Evolutionary conservation across 2,113 vertebrate genomes (phyloP).

Genomic region (Daphoenositta chrysoptera): DNA sequence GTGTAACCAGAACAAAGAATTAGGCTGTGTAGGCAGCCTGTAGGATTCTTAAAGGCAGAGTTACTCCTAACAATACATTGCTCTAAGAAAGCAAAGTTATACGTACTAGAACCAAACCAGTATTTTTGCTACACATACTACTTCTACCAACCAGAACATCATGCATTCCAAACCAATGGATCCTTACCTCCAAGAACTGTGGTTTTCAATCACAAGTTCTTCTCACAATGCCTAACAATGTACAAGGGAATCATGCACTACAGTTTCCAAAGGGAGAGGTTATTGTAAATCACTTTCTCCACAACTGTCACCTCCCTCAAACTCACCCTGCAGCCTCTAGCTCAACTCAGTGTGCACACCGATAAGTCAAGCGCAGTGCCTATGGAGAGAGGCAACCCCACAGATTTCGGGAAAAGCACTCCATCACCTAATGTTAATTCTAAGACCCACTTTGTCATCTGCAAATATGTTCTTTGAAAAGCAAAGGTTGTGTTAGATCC

Average conservation of each 20-base stretch:
- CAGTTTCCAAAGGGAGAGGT: not conserved
- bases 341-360: not conserved
- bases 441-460: not conserved
- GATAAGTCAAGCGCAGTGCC: not conserved
- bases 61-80: not conserved
- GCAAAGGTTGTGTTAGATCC: not conserved
- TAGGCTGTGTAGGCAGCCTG: not conserved
- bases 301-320: not conserved
- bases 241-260: not conserved
- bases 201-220: not conserved
- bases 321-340: not conserved
- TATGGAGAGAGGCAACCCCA: not conserved
- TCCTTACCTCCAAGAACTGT: not conserved
- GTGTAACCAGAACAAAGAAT: not conserved
- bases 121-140: not conserved
- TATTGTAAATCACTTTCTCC: not conserved
- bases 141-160: not conserved
- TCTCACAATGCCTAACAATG: not conserved
- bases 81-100: not conserved
- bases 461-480: not conserved
- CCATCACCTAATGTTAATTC: not conserved
- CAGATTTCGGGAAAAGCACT: not conserved
- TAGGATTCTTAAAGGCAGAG: not conserved
- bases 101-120: not conserved
- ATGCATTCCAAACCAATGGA: rapidly evolving